Conservation (phyloP, 2,797 vertebrate species). For the Psittacula derbiana region DNA sequence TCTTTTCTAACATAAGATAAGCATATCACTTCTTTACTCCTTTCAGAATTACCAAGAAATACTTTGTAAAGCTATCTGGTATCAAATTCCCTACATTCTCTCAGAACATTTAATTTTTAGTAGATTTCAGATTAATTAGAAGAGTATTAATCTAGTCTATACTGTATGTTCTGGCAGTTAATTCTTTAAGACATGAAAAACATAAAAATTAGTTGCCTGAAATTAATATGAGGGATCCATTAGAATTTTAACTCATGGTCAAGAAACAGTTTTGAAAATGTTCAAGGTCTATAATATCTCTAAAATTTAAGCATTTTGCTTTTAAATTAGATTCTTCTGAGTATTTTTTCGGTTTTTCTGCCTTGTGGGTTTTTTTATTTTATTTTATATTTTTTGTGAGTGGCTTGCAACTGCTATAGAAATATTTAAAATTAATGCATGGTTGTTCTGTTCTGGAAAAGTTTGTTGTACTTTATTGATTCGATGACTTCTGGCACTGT, state of each 20-base stretch:
- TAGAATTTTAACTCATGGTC: neutral
- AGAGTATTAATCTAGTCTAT: neutral
- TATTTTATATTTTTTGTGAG: neutral
- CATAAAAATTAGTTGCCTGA: neutral
- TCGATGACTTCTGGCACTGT: neutral
- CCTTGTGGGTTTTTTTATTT: no score
- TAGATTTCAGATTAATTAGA: neutral
- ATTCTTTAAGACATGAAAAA: neutral
- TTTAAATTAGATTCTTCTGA: neutral
- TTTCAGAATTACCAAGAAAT: neutral
- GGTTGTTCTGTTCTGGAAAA: neutral
- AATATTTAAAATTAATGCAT: neutral
- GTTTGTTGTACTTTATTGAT: neutral
- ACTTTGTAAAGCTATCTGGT: neutral
- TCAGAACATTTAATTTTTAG: neutral
- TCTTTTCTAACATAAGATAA: neutral
- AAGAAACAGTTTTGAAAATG: neutral
- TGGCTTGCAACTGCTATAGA: neutral
- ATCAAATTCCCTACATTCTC: neutral
- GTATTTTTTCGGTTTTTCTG: neutral
- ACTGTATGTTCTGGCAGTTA: neutral
- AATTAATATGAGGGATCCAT: neutral
- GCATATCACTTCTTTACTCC: neutral
- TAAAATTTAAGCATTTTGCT: neutral
- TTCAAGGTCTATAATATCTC: neutral